A percentile compares a stretch with the other conserved stretches of the same genome.
Conservation (phyloP, 2,113 vertebrate genomes). For the cattle (Bos taurus) region DNA sequence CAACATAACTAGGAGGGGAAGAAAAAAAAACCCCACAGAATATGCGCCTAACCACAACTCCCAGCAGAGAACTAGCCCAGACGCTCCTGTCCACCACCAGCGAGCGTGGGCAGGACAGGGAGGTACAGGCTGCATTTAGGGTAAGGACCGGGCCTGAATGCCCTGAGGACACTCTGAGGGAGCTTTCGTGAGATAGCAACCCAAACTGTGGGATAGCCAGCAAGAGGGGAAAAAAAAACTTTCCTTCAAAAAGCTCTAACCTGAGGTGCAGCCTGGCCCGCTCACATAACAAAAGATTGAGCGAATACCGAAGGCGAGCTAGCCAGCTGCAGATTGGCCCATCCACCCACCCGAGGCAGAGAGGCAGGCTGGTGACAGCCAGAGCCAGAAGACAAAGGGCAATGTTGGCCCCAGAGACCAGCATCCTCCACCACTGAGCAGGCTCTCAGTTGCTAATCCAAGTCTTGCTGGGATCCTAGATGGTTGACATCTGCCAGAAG, state of each 20-base stretch:
- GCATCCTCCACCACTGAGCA: neutral
- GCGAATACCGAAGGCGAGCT: neutral
- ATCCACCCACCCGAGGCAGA: neutral
- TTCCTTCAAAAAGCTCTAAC: neutral
- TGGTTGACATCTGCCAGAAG: neutral
- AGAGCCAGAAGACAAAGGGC: neutral
- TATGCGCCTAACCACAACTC: neutral
- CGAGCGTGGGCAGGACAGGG: neutral
- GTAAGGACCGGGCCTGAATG: neutral
- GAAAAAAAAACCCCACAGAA: fast-evolving
- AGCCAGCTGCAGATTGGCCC: neutral
- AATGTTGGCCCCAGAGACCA: neutral
- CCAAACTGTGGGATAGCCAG: neutral
- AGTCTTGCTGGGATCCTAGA: neutral
- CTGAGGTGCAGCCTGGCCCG: neutral
- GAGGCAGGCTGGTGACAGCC: neutral
- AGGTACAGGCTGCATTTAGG: neutral
- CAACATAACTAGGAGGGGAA: neutral
- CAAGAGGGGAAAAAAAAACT: neutral
- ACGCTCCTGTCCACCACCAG: neutral
- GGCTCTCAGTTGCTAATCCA: neutral
- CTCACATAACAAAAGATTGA: neutral
- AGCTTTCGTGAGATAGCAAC: neutral
- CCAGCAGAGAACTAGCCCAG: neutral
- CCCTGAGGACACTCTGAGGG: neutral